A percentile compares a stretch with the other conserved stretches of the same genome.
Evolutionary conservation across 2,888 invertebrate species (phyloP).

Genomic region (Xanthia togata): DNA sequence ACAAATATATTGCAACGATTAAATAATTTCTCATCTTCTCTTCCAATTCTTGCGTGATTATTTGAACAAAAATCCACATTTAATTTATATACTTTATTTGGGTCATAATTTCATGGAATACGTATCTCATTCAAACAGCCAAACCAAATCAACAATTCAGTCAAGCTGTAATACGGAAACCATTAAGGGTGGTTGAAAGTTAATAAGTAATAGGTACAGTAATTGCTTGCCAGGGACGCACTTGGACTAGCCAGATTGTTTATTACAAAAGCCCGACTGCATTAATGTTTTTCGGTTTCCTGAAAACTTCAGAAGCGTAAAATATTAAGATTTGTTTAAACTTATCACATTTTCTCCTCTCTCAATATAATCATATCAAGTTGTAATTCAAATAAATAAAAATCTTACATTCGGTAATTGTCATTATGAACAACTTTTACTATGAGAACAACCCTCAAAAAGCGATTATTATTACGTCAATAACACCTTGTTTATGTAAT

Average conservation of each 20-base stretch:
- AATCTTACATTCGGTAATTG: not conserved
- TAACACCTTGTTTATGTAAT: too few species aligned
- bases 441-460: not conserved
- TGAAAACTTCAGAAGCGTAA: not conserved
- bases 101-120: slow-evolving; percentile 36
- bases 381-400: not conserved
- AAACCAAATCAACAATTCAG: slow-evolving; percentile 74
- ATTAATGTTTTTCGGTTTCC: not conserved
- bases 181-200: slow-evolving; percentile 83
- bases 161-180: slow-evolving; percentile 78
- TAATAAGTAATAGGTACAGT: slow-evolving; percentile 80
- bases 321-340: not conserved
- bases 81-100: not conserved
- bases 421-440: not conserved
- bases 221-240: slow-evolving; percentile 80
- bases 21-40: not conserved
- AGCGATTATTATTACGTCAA: not conserved
- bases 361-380: not conserved
- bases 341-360: too few species aligned
- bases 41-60: not conserved
- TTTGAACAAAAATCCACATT: slow-evolving; percentile 14
- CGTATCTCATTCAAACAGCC: slow-evolving; percentile 68
- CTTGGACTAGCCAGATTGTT: slow-evolving; percentile 30
- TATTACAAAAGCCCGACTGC: too few species aligned
- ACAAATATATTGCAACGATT: not conserved